phyloP scores from a whole-genome alignment of 2,797 vertebrate genomes.

The Xyrichtys novacula region DNA sequence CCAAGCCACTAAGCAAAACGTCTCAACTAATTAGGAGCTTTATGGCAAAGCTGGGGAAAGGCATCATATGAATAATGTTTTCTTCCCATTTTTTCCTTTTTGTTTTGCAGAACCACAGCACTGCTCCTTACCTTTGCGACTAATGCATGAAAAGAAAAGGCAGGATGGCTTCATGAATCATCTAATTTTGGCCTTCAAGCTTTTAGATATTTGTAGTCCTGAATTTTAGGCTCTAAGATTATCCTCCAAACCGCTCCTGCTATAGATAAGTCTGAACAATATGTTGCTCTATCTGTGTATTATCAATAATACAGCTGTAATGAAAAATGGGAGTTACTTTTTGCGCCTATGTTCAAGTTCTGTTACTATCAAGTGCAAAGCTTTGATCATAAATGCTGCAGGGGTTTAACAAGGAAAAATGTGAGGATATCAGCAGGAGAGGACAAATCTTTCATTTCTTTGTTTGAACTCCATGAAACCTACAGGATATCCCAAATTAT shows the following conservation, averaged over 20 bases:
- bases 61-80: conserved; percentile 52
- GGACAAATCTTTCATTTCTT: conserved; percentile 28
- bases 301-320: neutral
- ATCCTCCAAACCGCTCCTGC: neutral
- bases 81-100: conserved; percentile 9
- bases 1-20: conserved; percentile 80
- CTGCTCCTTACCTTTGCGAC: neutral
- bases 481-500: neutral
- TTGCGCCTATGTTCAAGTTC: conserved; percentile 8
- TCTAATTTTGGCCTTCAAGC: conserved; percentile 8
- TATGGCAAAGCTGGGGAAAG: conserved; percentile 65
- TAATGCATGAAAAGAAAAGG: conserved; percentile 8
- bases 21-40: conserved; percentile 76
- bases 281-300: neutral
- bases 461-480: conserved; percentile 24
- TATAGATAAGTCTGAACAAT: neutral
- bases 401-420: conserved; percentile 15
- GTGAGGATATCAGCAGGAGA: conserved; percentile 15
- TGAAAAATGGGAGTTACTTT: conserved; percentile 1
- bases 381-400: conserved; percentile 31
- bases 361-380: conserved; percentile 3
- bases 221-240: conserved; percentile 1
- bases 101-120: conserved; percentile 8
- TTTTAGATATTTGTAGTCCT: neutral
- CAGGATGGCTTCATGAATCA: conserved; percentile 1